Evolutionary conservation across 2,888 invertebrate species (phyloP).

Genomic region (Philonicus albiceps): DNA sequence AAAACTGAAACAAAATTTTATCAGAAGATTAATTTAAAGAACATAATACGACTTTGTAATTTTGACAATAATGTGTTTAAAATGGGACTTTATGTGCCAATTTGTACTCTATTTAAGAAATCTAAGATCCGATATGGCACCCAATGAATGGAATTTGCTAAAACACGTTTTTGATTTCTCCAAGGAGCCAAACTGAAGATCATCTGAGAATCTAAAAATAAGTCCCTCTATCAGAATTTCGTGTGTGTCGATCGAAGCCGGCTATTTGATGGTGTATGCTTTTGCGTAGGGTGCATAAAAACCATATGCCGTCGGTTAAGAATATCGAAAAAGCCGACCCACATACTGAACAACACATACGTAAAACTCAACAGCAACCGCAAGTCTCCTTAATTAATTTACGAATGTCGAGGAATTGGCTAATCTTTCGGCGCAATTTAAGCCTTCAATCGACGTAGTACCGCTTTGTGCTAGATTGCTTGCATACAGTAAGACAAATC

Average conservation of each 20-base stretch:
- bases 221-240: not conserved
- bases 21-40: not conserved
- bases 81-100: not conserved
- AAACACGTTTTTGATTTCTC: not conserved
- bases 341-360: not conserved
- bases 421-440: not conserved
- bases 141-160: not conserved
- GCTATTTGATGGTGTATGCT: not conserved
- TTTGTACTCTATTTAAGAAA: not conserved
- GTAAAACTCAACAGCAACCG: not conserved
- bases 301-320: not conserved
- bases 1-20: too few species aligned
- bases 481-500: not conserved
- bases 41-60: not conserved
- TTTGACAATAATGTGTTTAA: not conserved
- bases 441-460: not conserved
- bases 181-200: not conserved
- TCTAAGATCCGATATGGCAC: not conserved
- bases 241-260: not conserved
- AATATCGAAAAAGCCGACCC: not conserved
- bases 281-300: not conserved
- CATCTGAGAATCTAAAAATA: conserved; percentile 10
- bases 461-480: not conserved
- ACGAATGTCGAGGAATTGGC: not conserved
- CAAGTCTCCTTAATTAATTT: conserved; percentile 24